These are phyloP conservation scores for Polyergus mexicanus DNA, from an alignment of 1,140 invertebrate species.

Conservation along the genomic window DNA sequence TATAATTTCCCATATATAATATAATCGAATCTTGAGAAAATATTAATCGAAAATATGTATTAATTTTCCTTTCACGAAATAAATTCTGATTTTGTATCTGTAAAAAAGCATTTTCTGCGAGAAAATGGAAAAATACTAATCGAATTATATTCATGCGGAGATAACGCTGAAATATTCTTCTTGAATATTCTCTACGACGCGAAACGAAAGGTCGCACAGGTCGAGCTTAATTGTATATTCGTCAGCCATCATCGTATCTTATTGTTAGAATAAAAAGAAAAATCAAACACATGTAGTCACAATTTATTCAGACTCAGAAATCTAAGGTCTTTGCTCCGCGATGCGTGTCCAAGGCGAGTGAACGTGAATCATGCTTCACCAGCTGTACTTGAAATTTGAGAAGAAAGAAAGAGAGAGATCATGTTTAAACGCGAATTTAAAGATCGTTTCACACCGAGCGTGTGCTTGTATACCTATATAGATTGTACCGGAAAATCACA, in stretches of 20 bases:
- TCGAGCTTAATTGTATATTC: conserved; percentile 42
- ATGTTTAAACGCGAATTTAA: conserved; percentile 12
- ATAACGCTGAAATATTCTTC: background rate
- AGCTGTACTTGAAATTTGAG: conserved; percentile 39
- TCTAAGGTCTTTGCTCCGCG: conserved; percentile 7
- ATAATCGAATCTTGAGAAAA: background rate
- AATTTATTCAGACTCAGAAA: background rate
- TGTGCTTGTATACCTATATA: background rate
- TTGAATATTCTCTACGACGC: background rate
- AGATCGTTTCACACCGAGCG: background rate
- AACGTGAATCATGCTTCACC: conserved; percentile 46
- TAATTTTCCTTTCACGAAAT: background rate
- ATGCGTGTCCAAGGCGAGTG: conserved; percentile 17
- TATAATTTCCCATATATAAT: background rate
- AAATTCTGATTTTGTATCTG: background rate
- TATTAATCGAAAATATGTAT: background rate
- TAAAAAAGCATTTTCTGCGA: background rate
- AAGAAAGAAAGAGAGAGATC: background rate
- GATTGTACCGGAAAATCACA: background rate
- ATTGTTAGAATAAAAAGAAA: background rate
- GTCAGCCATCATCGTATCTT: background rate
- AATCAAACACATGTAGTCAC: background rate
- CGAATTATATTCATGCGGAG: background rate
- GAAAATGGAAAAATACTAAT: background rate
- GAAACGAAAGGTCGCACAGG: conserved; percentile 38